Conservation (phyloP, 1,140 invertebrate species). For the Helicoverpa zea region DNA sequence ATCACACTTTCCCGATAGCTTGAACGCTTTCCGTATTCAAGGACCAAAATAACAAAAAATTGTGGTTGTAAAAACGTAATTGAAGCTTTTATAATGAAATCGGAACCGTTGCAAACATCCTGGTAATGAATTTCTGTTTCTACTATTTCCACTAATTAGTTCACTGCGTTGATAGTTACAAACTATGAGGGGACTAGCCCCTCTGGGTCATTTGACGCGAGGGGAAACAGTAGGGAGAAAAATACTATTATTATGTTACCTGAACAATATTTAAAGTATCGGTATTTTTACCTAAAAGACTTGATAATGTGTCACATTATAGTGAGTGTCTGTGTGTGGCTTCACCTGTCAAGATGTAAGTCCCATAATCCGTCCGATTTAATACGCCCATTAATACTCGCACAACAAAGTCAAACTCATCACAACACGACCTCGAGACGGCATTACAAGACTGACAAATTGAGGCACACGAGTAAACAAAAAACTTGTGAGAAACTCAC, state of each 20-base stretch:
- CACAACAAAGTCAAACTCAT: conserved; percentile 30
- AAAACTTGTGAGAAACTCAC: conserved; percentile 2
- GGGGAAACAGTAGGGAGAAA: no score
- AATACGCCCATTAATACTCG: conserved; percentile 7
- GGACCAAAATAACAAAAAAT: background rate
- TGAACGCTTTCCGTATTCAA: background rate
- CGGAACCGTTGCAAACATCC: background rate
- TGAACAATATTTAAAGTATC: no score
- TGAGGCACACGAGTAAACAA: conserved; percentile 9
- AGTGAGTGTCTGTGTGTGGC: no score
- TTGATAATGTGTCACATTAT: no score
- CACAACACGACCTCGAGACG: conserved; percentile 3
- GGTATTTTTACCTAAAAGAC: no score
- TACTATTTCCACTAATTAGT: background rate
- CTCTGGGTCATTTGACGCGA: background rate
- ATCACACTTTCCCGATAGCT: background rate
- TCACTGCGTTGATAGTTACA: background rate
- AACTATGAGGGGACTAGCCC: background rate
- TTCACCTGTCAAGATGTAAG: background rate
- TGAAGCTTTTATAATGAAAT: background rate
- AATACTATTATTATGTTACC: no score
- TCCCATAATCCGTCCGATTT: background rate
- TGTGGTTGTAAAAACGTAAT: background rate
- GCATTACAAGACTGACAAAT: conserved; percentile 9
- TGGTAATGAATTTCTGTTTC: background rate